Conservation (phyloP, 1,140 invertebrate genomes). For the Dendrolimus punctatus region DNA sequence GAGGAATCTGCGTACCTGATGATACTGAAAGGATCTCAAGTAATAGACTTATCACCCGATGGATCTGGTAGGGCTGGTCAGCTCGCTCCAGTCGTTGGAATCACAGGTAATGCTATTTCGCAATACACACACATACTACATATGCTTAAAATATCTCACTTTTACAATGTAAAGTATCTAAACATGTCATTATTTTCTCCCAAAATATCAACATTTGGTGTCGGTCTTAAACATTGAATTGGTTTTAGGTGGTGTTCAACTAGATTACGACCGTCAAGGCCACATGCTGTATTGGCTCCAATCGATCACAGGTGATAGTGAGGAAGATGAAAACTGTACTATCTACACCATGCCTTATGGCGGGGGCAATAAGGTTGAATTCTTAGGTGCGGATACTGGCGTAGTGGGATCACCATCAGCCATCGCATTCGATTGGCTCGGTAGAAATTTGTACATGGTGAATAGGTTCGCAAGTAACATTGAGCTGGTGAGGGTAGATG, state of each 20-base stretch:
- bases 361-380: conserved; percentile 90
- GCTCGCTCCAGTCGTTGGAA: conserved; percentile 91
- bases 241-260: conserved; percentile 77
- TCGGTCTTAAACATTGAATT: neutral
- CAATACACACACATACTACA: neutral
- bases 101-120: conserved; percentile 76
- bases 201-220: too few species aligned
- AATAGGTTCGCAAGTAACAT: conserved; percentile 94
- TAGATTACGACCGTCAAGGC: conserved; percentile 93
- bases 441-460: conserved; percentile 94
- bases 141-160: neutral
- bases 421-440: conserved; percentile 97
- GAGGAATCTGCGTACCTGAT: conserved; percentile 92
- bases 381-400: conserved; percentile 84
- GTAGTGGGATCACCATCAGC: conserved; percentile 92
- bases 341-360: conserved; percentile 88
- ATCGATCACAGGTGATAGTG: conserved; percentile 78
- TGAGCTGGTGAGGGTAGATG: conserved; percentile 91
- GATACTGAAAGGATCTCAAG: conserved; percentile 91
- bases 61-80: conserved; percentile 84
- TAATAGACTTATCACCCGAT: conserved; percentile 86
- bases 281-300: conserved; percentile 91
- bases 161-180: neutral
- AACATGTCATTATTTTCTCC: too few species aligned
- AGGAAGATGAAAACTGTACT: conserved; percentile 84